These are phyloP conservation scores for Petrocephalus microphthalmus DNA, from an alignment of 2,113 vertebrate genomes.

Conservation along the genomic window DNA sequence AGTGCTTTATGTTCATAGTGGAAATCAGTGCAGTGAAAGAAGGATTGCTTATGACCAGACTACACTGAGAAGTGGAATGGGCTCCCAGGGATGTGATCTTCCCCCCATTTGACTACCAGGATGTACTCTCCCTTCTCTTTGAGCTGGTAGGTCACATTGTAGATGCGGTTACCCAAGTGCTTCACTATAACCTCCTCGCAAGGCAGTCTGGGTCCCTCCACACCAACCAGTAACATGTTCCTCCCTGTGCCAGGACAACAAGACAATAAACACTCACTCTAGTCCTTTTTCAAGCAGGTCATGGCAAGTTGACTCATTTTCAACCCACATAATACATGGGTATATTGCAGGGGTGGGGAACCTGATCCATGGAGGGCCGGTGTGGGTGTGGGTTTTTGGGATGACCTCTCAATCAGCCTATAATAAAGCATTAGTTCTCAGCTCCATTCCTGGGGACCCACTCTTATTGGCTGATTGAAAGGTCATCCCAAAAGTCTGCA, in stretches of 20 bases:
- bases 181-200: constrained; percentile 76
- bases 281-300: background rate
- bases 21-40: background rate
- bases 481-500: no score
- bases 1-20: background rate
- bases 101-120: constrained; percentile 75
- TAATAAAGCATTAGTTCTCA: no score
- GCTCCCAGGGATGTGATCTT: constrained; percentile 74
- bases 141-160: constrained; percentile 62
- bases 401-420: no score
- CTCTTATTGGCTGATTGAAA: no score
- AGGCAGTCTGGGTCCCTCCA: constrained; percentile 68
- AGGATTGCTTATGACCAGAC: background rate
- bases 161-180: constrained; percentile 69
- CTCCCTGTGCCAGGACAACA: constrained; percentile 52
- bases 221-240: constrained; percentile 72
- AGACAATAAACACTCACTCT: background rate
- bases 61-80: constrained; percentile 64
- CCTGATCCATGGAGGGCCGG: no score
- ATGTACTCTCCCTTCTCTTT: constrained; percentile 72
- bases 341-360: no score
- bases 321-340: background rate
- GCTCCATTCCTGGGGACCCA: no score
- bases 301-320: background rate
- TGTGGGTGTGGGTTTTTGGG: no score